A percentile compares a stretch with the other conserved stretches of the same genome.
Evolutionary conservation across 2,888 invertebrate species (phyloP).

Genomic region (Dryomyza anilis): DNA sequence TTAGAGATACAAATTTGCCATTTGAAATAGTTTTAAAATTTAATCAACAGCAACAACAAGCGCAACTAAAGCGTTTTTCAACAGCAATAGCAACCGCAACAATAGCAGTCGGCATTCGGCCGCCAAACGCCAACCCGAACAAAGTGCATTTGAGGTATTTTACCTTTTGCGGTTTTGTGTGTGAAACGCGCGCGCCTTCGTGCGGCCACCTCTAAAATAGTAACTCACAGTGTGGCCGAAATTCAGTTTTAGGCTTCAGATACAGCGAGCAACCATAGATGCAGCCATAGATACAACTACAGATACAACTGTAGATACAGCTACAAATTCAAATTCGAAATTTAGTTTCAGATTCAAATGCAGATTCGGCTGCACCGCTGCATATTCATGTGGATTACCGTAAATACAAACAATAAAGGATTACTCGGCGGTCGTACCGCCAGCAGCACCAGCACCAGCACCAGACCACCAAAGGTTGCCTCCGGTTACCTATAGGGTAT

Average conservation of each 20-base stretch:
- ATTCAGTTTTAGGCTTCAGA: no score
- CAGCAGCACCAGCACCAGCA: not conserved
- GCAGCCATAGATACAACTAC: not conserved
- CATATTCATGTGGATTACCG: conserved; percentile 21
- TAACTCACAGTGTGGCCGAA: not conserved
- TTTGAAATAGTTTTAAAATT: not conserved
- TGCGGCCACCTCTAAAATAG: not conserved
- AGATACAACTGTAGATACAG: not conserved
- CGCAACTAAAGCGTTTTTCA: not conserved
- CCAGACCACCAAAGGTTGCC: conserved; percentile 8
- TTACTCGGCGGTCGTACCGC: conserved; percentile 15
- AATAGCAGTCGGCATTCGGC: not conserved
- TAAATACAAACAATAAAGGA: conserved; percentile 27
- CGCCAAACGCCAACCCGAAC: not conserved
- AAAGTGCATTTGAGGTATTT: conserved; percentile 1
- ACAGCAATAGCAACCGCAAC: not conserved
- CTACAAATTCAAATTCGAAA: no score
- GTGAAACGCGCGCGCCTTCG: not conserved
- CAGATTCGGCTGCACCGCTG: conserved; percentile 3
- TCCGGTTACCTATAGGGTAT: not conserved
- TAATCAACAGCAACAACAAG: not conserved
- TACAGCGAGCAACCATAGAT: not conserved
- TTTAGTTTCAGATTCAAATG: not conserved
- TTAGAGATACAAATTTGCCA: no score
- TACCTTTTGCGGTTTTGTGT: not conserved